Conservation (phyloP, 2,113 vertebrate genomes). For the Hyla sarda region DNA sequence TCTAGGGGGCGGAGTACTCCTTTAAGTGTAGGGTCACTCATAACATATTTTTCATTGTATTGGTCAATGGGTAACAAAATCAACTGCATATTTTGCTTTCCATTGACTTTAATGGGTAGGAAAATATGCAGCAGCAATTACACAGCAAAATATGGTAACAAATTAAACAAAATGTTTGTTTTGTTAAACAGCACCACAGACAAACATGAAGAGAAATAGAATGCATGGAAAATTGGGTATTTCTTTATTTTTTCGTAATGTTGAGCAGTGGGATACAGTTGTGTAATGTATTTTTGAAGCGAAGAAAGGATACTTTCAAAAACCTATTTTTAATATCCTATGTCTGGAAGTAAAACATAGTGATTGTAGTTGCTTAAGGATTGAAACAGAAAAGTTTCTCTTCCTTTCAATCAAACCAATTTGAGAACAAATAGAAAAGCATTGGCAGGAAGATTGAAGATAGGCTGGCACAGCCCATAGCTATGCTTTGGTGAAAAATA, state of each 20-base stretch:
- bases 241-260: background rate
- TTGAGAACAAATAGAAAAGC: conserved; percentile 39
- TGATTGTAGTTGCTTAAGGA: background rate
- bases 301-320: background rate
- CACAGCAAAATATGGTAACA: no score
- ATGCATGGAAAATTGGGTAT: background rate
- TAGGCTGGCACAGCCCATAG: conserved; percentile 35
- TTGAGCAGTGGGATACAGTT: background rate
- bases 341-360: conserved; percentile 3
- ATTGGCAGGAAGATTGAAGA: conserved; percentile 36
- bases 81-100: no score
- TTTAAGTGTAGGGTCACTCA: no score
- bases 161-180: no score
- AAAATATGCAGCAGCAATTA: no score
- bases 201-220: background rate
- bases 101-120: no score
- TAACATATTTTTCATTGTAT: no score
- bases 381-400: background rate
- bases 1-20: no score
- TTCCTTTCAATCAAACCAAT: conserved; percentile 41
- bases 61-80: no score
- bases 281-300: background rate
- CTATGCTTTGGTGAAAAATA: conserved; percentile 27
- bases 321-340: background rate
- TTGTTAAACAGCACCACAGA: background rate